Conservation (phyloP, 1,140 invertebrate genomes). For the Drosophila pectinifera region DNA sequence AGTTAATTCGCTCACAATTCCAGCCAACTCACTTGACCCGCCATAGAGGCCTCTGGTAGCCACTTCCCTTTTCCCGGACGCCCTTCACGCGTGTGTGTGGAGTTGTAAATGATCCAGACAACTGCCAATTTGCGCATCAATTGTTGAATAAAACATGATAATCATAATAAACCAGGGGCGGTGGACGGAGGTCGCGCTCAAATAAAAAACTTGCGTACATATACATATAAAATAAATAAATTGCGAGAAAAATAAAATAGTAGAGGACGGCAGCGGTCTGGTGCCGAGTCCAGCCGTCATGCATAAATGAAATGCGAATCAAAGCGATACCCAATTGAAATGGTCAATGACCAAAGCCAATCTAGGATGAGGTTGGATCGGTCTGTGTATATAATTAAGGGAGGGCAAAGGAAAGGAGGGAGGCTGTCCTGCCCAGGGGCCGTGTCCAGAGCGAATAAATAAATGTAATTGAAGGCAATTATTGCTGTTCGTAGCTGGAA, state of each 20-base stretch:
- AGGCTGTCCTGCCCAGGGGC: not conserved
- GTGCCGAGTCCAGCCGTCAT: constrained; percentile 44
- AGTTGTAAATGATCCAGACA: constrained; percentile 83
- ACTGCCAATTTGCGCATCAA: constrained; percentile 83
- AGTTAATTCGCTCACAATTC: not conserved
- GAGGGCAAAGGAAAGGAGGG: not conserved
- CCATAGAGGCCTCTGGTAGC: constrained; percentile 23
- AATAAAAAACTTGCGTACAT: constrained; percentile 40
- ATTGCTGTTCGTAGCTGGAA: constrained; percentile 68
- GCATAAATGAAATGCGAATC: constrained; percentile 81
- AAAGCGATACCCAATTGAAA: constrained; percentile 79
- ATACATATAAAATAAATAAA: constrained; percentile 50
- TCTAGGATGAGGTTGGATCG: constrained; percentile 42
- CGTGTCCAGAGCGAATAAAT: constrained; percentile 69
- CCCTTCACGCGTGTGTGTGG: constrained; percentile 63
- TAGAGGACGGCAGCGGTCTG: constrained; percentile 46
- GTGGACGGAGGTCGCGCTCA: not conserved
- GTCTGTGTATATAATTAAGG: constrained; percentile 26
- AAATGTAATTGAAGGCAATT: constrained; percentile 83
- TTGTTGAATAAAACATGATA: constrained; percentile 84
- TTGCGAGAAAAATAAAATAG: constrained; percentile 73
- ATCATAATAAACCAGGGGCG: constrained; percentile 71
- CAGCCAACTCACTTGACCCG: constrained; percentile 26
- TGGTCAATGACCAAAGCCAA: constrained; percentile 64
- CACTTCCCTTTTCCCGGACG: not conserved